These are phyloP conservation scores for Phymanthus crucifer DNA, from an alignment of 92 coral and sea anemone species.

Conservation along the genomic window DNA sequence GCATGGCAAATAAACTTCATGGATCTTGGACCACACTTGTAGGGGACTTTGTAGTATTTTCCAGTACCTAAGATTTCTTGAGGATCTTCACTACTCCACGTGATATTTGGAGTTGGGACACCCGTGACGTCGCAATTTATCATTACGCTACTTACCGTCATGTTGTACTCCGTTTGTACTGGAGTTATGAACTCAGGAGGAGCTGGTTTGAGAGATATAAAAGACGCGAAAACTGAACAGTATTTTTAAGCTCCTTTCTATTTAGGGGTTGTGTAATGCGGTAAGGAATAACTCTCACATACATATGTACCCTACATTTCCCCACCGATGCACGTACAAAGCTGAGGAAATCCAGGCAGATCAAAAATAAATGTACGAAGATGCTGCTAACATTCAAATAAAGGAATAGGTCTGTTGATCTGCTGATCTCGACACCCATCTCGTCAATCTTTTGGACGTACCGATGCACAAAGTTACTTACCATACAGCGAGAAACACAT, in stretches of 20 bases:
- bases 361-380: too few species aligned
- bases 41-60: background rate
- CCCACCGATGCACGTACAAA: too few species aligned
- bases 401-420: too few species aligned
- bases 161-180: background rate
- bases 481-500: background rate
- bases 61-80: background rate
- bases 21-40: background rate
- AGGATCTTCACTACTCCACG: background rate
- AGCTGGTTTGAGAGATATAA: background rate
- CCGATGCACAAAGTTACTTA: background rate
- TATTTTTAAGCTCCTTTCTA: too few species aligned
- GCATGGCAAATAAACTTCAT: background rate
- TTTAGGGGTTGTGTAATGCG: too few species aligned
- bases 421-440: too few species aligned
- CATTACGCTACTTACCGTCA: background rate
- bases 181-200: background rate
- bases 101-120: background rate
- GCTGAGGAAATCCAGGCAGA: too few species aligned
- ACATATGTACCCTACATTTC: too few species aligned
- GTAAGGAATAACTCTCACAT: too few species aligned
- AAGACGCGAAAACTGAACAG: too few species aligned
- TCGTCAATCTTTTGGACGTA: too few species aligned
- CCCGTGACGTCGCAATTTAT: background rate
- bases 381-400: too few species aligned